Base-by-base conservation (phyloP, 2,888 invertebrate genomes). In the Xanthia togata region DNA sequence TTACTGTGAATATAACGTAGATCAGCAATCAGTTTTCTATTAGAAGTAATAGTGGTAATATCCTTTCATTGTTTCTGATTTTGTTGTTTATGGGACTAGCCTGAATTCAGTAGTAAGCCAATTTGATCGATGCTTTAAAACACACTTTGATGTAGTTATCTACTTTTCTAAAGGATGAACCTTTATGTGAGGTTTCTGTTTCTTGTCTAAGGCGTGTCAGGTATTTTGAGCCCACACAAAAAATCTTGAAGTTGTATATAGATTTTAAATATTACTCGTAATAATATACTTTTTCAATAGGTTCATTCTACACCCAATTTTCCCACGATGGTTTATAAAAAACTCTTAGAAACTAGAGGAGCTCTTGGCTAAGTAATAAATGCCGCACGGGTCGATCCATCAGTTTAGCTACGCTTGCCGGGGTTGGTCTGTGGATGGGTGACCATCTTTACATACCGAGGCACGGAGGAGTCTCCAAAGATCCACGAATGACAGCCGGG, bases 11-110 rank as follows among this genome's bases (percentile, higher is more conserved):
- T 70, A 64, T 80, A 65, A 84, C 70, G 60, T 84, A 50, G 67
- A 81, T 82, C 72, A 79, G 38, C 35, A 67, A 85, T 82, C 78
- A 63, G 63, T 68, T 47, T 72, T 23, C 26, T 72, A 69, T 81
- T 72, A 76, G 59, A 76, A 68, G 50, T 81, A 71, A 71, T 76
- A 60, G 50, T 35, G 31, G 44, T 47, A 20, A 59, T 81, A 59
- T 35, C 20, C 26, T 41, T 74, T 71, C 44, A 70, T 14, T 64
- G 70, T 53, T 72, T 60, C 63, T 64, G 74, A 73, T 53, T 74
- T 44, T 20, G n/a, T 70, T 31, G 68, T 67, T 53, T 44, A 59
- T 69, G 20, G 12, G 23, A 20, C 20, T 26, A 69, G 26, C 2
- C 4, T 26, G 2, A n/a, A 38, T 53, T 71, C 35, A 53, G 26